Evolutionary conservation across 2,888 invertebrate genomes (phyloP), one percentile per base, ranked within the genome.

Genomic region (Cheiracanthium punctorium): DNA sequence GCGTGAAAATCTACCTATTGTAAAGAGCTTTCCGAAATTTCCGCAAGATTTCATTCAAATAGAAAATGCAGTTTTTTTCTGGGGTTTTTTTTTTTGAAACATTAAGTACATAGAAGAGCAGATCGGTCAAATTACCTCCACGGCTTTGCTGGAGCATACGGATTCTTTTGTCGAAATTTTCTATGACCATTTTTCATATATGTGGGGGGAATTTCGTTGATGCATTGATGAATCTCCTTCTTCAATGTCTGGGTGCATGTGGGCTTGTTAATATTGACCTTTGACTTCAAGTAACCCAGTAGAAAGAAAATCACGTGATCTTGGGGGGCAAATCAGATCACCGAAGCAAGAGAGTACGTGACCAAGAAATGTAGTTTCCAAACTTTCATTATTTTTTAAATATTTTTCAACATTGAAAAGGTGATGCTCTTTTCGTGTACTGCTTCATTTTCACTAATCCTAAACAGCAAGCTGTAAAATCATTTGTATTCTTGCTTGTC

Each of bases 261-360:
- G 20, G 28, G 48, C 43, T 72, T 72, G 28, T 72, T 30, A 17
- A 28, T 28, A 29, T 72, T 28, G 14, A 29, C 52, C 32, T 73
- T 73, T 32, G 73, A 73, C 32, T 73, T 73, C 32, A 73, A 73
- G 52, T 52, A 73, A 41, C 41, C 41, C 43, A 24, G 37, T 70
- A 73, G n/a, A 48, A 48, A 73, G 43, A 4, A 73, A 41, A 52
- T 52, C 48, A 48, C 48, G 41, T 30, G 48, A 52, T 73, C 52
- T 48, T 17, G 48, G 73, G 52, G 48, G 52, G 41, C 29, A 73
- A 73, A 48, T 48, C 48, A 48, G 4, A 73, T 48, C 48, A 73
- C 71, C 20, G 43, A 71, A 71, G 33, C 12, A 65, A 48, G 10
- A 48, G 43, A 48, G n/a, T 48, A 48, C 43, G 14, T 17, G 43